Evolutionary conservation across 2,113 vertebrate species (phyloP).

Genomic region (Rhadina sibilatrix): DNA sequence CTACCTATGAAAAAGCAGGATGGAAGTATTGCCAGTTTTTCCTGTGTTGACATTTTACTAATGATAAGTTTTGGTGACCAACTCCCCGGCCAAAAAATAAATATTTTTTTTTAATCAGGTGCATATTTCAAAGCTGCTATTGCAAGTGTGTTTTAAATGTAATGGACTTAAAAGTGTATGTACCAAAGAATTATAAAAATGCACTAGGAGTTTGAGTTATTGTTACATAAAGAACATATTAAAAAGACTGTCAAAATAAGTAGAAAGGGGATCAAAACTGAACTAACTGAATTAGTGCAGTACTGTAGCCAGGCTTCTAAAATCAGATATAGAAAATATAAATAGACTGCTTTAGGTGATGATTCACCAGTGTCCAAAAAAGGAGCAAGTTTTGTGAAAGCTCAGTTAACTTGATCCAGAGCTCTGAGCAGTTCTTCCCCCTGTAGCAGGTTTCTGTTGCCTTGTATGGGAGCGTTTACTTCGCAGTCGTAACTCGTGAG

Average conservation of each 20-base stretch:
- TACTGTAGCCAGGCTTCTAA: constrained; percentile 87
- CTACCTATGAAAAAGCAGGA: constrained; percentile 63
- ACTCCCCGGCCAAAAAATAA: constrained; percentile 79
- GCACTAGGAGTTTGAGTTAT: constrained; percentile 60
- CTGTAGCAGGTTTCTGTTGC: constrained; percentile 90
- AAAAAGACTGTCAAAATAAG: constrained; percentile 75
- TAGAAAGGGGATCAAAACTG: constrained; percentile 75
- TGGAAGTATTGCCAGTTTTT: constrained; percentile 70
- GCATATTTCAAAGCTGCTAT: constrained; percentile 76
- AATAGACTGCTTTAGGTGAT: constrained; percentile 86
- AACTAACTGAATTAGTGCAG: constrained; percentile 81
- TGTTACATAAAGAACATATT: constrained; percentile 68
- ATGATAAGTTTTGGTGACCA: constrained; percentile 71
- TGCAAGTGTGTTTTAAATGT: constrained; percentile 72
- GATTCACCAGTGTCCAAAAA: constrained; percentile 88
- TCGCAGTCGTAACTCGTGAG: constrained; percentile 95
- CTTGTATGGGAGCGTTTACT: constrained; percentile 92
- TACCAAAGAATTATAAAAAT: constrained; percentile 74
- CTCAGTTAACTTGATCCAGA: constrained; percentile 95
- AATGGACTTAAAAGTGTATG: constrained; percentile 69
- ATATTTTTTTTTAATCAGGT: constrained; percentile 66
- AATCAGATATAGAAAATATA: constrained; percentile 89
- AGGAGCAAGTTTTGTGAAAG: constrained; percentile 76
- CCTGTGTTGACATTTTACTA: constrained; percentile 67
- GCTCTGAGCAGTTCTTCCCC: constrained; percentile 93